Evolutionary conservation across 2,113 vertebrate genomes (phyloP).

Genomic region (Leptocoma aspasia): DNA sequence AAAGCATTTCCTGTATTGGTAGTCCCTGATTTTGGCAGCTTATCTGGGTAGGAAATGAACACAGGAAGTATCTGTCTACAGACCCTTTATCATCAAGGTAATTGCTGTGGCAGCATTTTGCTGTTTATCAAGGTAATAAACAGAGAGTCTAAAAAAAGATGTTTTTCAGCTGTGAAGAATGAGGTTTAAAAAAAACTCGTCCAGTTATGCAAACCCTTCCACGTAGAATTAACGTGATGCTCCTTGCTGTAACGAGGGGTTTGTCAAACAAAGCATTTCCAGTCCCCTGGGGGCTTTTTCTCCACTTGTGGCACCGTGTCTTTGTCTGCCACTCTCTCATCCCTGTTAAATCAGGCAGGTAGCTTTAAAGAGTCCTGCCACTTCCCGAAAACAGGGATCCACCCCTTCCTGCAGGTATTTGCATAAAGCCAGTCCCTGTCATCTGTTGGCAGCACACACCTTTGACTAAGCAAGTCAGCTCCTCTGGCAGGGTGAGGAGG

Average conservation of each 20-base stretch:
- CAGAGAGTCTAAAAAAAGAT: slow-evolving; percentile 74
- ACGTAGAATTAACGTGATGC: background rate
- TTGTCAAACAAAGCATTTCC: background rate
- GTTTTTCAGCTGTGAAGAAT: slow-evolving; percentile 67
- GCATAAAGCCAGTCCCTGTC: background rate
- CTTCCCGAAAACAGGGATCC: background rate
- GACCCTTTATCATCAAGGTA: slow-evolving; percentile 77
- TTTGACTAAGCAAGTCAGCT: background rate
- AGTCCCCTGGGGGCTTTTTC: background rate
- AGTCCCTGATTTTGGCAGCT: slow-evolving; percentile 67
- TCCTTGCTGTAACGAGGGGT: background rate
- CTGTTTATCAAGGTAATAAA: slow-evolving; percentile 76
- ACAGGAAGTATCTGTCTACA: slow-evolving; percentile 84
- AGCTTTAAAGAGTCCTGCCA: background rate
- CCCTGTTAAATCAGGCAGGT: background rate
- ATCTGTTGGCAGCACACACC: background rate
- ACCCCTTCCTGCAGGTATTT: slow-evolving; percentile 50
- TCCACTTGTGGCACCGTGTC: background rate
- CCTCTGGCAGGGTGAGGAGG: background rate
- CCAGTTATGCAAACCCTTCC: background rate
- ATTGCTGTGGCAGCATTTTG: slow-evolving; percentile 75
- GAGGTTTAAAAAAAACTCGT: background rate
- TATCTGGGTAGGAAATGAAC: slow-evolving; percentile 74
- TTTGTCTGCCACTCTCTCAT: background rate
- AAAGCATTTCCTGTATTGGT: slow-evolving; percentile 75